Conservation (phyloP, 2,888 invertebrate species). For the Zele albiditarsus region DNA sequence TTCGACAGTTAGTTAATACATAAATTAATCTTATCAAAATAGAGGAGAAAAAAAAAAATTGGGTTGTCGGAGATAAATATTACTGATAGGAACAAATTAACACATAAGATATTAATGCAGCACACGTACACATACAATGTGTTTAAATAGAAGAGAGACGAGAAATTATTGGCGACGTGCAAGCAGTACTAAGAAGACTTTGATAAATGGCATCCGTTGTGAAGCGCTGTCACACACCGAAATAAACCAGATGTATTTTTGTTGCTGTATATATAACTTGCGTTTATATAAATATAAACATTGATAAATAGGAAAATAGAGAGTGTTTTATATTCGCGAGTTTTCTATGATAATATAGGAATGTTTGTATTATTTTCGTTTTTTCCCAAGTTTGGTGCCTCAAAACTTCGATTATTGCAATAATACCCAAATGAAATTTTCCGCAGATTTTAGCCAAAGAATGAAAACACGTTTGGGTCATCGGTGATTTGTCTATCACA, state of each 20-base stretch:
- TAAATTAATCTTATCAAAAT: no score
- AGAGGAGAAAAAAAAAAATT: conserved; percentile 41
- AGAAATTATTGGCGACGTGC: conserved; percentile 35
- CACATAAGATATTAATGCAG: neutral
- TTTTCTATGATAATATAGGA: no score
- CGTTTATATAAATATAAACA: conserved; percentile 35
- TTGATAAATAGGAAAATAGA: neutral
- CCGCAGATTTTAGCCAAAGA: no score
- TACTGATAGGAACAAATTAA: neutral
- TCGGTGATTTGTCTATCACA: no score
- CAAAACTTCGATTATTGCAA: no score
- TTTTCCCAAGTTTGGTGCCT: no score
- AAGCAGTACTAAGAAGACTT: conserved; percentile 24
- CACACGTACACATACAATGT: neutral
- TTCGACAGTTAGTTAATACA: no score
- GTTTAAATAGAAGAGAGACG: conserved; percentile 29
- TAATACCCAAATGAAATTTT: no score
- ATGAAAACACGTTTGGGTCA: no score
- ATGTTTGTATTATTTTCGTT: no score
- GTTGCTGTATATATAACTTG: neutral
- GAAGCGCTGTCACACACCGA: neutral
- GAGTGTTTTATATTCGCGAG: no score
- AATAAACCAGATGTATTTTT: conserved; percentile 25
- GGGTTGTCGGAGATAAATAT: neutral
- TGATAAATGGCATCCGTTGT: conserved; percentile 19